phyloP scores from a whole-genome alignment of 2,888 invertebrate species.

The Palloptera scutellata region DNA sequence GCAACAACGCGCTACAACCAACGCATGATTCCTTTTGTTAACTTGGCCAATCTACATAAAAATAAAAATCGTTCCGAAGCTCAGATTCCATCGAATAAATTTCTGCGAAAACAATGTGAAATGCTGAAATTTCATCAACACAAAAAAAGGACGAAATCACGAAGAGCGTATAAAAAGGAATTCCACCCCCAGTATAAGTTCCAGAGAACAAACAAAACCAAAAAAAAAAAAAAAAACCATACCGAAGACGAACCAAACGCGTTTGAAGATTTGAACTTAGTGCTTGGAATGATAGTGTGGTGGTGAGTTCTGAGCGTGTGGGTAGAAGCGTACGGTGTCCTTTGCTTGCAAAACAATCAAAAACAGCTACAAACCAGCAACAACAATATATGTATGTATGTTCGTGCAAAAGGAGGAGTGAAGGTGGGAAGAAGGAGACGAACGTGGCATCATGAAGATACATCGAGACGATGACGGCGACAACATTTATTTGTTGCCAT shows the following conservation, averaged over 20 bases:
- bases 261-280: slow-evolving; percentile 8
- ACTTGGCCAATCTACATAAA: slow-evolving; percentile 42
- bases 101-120: neutral
- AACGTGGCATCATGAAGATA: neutral
- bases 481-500: slow-evolving; percentile 2
- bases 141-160: slow-evolving; percentile 18
- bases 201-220: slow-evolving; percentile 5
- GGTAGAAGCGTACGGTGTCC: slow-evolving; percentile 15
- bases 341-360: slow-evolving; percentile 33
- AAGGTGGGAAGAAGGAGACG: too few relatives aligned
- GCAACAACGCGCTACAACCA: neutral
- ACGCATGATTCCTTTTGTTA: slow-evolving; percentile 21
- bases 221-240: slow-evolving; percentile 21
- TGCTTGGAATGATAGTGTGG: neutral
- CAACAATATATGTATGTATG: too few relatives aligned
- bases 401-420: neutral
- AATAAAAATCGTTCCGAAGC: slow-evolving; percentile 35
- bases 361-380: slow-evolving; percentile 22
- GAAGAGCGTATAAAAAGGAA: slow-evolving; percentile 27
- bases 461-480: neutral
- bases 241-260: slow-evolving; percentile 18
- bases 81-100: slow-evolving; percentile 16
- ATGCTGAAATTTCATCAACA: slow-evolving; percentile 7
- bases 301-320: neutral
- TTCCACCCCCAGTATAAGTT: slow-evolving; percentile 35